Percentiles rank a stretch among this genome's conserved stretches.
These are phyloP conservation scores for Syrphus vitripennis DNA, from an alignment of 2,888 invertebrate species.

Conservation along the genomic window DNA sequence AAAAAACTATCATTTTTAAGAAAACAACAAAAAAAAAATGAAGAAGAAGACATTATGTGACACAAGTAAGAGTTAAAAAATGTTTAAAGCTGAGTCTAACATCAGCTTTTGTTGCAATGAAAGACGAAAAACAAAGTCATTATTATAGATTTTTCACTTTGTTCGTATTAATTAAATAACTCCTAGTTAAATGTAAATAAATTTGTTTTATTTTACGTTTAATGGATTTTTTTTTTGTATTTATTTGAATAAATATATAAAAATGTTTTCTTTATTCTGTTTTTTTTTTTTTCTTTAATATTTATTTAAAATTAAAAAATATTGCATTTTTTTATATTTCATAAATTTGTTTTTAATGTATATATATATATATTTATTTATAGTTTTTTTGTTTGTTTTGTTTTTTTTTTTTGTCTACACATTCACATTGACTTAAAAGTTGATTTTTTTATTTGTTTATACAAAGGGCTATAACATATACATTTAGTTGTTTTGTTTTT, in stretches of 20 bases:
- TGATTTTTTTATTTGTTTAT: conserved; percentile 72
- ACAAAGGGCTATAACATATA: conserved; percentile 68
- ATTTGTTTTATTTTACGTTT: conserved; percentile 42
- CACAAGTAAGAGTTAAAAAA: conserved; percentile 38
- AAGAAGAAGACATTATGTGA: conserved; percentile 33
- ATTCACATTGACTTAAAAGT: conserved; percentile 68
- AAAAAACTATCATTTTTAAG: conserved; percentile 1
- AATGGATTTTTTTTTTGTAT: conserved; percentile 72
- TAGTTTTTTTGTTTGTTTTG: conserved; percentile 67
- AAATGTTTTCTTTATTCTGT: conserved; percentile 54
- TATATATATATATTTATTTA: conserved; percentile 73
- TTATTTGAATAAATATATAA: conserved; percentile 73
- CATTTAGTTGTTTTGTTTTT: conserved; percentile 25
- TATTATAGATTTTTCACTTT: conserved; percentile 20
- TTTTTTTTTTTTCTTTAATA: conserved; percentile 72
- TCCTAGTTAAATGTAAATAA: conserved; percentile 67
- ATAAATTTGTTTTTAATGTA: conserved; percentile 74
- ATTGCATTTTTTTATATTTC: conserved; percentile 76
- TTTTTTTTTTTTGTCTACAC: conserved; percentile 56
- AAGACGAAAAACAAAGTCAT: conserved; percentile 48
- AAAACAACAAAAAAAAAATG: conserved; percentile 14
- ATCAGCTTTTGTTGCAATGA: conserved; percentile 50
- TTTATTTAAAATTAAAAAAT: conserved; percentile 72
- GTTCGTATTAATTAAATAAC: conserved; percentile 43
- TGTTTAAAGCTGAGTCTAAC: conserved; percentile 57